A percentile compares a stretch with the other conserved stretches of the same genome.
Evolutionary conservation across 2,888 invertebrate genomes (phyloP).

Genomic region (Drosophila mercatorum): DNA sequence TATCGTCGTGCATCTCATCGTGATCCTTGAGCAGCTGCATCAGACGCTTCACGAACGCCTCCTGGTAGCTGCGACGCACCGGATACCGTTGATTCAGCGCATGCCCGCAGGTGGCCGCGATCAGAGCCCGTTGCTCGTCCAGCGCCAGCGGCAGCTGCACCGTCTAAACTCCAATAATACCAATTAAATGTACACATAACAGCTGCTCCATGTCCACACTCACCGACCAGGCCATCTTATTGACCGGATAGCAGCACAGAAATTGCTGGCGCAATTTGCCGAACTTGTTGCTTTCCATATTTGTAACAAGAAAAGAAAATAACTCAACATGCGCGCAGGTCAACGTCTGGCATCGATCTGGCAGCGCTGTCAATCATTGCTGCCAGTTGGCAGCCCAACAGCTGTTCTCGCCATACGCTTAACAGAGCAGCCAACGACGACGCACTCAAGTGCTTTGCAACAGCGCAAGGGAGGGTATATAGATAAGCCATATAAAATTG

Average conservation of each 20-base stretch:
- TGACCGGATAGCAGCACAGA: slow-evolving; percentile 80
- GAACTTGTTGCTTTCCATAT: slow-evolving; percentile 48
- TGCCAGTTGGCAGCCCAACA: slow-evolving; percentile 37
- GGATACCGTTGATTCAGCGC: slow-evolving; percentile 87
- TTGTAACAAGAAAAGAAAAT: neutral
- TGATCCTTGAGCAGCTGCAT: slow-evolving; percentile 86
- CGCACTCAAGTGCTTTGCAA: neutral
- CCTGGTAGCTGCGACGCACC: slow-evolving; percentile 87
- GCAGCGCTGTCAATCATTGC: slow-evolving; percentile 25
- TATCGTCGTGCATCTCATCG: slow-evolving; percentile 87
- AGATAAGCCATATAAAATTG: no score
- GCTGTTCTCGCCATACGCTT: slow-evolving; percentile 22
- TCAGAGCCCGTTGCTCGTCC: slow-evolving; percentile 87
- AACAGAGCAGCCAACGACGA: no score
- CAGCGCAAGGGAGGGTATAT: neutral
- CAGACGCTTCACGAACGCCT: slow-evolving; percentile 88
- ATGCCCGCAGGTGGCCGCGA: slow-evolving; percentile 87
- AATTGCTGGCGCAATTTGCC: slow-evolving; percentile 74
- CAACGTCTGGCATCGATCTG: slow-evolving; percentile 26
- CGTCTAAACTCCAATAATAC: slow-evolving; percentile 28
- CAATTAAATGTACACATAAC: neutral
- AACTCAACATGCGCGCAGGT: slow-evolving; percentile 2
- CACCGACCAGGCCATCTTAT: slow-evolving; percentile 73
- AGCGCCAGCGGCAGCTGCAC: slow-evolving; percentile 67
- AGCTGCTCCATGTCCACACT: slow-evolving; percentile 32